phyloP scores from a whole-genome alignment of 2,113 vertebrate species.

The Phaetusa simplex region DNA sequence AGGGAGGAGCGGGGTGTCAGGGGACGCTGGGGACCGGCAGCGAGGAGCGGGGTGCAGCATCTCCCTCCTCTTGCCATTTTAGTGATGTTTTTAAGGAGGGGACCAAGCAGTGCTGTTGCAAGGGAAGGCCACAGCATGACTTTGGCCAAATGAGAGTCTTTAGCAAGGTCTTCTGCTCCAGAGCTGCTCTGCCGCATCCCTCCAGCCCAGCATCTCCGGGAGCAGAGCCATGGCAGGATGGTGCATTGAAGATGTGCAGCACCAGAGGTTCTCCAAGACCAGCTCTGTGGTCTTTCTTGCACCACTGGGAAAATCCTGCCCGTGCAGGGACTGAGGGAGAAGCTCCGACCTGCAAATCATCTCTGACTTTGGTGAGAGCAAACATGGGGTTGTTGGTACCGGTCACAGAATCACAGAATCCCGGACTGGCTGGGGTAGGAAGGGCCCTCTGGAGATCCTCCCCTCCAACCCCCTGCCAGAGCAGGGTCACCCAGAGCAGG shows the following conservation, averaged over 20 bases:
- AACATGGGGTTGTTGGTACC: not conserved
- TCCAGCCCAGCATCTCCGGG: not conserved
- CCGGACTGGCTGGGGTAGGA: no score
- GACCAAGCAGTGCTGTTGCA: not conserved
- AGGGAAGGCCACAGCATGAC: not conserved
- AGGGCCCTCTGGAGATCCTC: no score
- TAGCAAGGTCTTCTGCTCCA: not conserved
- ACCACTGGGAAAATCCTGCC: not conserved
- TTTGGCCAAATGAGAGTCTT: not conserved
- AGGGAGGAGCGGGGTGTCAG: slow-evolving; percentile 8
- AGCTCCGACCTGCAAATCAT: not conserved
- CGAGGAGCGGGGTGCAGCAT: not conserved
- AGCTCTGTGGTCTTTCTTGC: not conserved
- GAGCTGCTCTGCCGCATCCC: not conserved
- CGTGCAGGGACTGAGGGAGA: not conserved
- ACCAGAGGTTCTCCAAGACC: not conserved
- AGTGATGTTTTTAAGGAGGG: not conserved
- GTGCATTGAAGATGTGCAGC: not conserved
- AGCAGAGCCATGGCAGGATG: not conserved
- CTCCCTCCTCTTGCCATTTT: not conserved
- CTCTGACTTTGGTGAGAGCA: not conserved
- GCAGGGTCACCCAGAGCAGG: no score
- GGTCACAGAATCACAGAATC: not conserved
- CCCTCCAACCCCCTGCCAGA: no score
- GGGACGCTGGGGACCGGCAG: fast-evolving